Evolutionary conservation across 1,140 invertebrate genomes (phyloP).

Genomic region (Periplaneta americana): DNA sequence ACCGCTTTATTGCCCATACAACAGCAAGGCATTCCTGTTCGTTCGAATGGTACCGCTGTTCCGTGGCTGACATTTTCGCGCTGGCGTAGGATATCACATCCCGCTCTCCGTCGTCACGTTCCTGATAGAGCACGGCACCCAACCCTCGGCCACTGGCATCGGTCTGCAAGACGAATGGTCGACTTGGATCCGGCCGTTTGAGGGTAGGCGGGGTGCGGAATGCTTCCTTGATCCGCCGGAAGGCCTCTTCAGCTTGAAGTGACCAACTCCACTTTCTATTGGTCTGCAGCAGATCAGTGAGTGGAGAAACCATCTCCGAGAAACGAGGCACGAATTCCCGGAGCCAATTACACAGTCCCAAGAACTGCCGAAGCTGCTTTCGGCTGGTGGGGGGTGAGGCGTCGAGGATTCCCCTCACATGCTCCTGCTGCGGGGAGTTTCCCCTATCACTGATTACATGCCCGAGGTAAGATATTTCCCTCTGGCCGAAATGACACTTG

Average conservation of each 20-base stretch:
- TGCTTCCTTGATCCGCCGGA: no score
- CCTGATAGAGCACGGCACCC: not conserved
- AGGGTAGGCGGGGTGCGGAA: no score
- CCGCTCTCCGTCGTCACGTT: not conserved
- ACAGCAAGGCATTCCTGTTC: no score
- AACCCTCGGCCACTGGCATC: no score
- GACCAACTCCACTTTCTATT: no score
- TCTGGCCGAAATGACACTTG: not conserved
- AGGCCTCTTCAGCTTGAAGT: no score
- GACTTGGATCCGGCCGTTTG: no score
- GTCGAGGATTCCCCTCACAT: not conserved
- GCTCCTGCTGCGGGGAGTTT: not conserved
- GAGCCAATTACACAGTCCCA: not conserved
- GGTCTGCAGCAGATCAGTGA: no score
- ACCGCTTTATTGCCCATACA: no score
- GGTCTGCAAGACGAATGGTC: no score
- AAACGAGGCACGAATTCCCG: no score
- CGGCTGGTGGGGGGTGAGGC: not conserved
- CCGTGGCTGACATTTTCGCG: not conserved
- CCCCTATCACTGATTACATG: not conserved
- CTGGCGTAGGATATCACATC: not conserved
- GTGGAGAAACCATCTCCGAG: no score
- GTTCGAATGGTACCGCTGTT: not conserved
- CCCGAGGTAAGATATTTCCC: not conserved
- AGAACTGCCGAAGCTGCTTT: not conserved